Base-by-base conservation (phyloP, 1,140 invertebrate species). In the Acyrthosiphon pisum region DNA sequence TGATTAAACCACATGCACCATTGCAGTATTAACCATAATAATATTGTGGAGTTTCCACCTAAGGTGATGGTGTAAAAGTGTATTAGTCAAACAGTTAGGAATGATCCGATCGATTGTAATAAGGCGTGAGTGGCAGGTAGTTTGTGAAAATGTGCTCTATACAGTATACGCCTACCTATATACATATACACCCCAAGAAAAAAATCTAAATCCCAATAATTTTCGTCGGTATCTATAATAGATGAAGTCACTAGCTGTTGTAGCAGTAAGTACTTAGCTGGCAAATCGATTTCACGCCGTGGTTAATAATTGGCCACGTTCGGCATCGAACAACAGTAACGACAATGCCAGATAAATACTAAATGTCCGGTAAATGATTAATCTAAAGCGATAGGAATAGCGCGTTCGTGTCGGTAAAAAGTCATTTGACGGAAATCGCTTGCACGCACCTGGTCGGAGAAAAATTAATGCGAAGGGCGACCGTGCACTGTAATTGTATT, bases 401-500 rank as follows among this genome's bases (percentile, higher is more conserved):
- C 48, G 3, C 68, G 90, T 91, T 83, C 44, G 90, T 83, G 68
- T 50, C 44, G 44, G 44, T 91, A 60, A 91, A 91, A 81, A 83
- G 90, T 50, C 46, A 83, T 91, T 81, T 35, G 68, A n/a, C 26
- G 90, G 44, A 91, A 76, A 91, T 83, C 68, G 90, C 83, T 81
- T 91, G 26, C 56, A 48, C 68, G 26, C 56, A 48, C 44, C 90
- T 11, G 48, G 30, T 50, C 22, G 18, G 6, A 48, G n/a, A 46
- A 23, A 83, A 83, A 23, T 83, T 35, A 37, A 23, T 23, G 23
- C 23, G 41, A 84, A 44, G 84, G 84, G 26, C 3, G 26, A 48
- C 6, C n/a, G 46, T 35, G n/a, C 18, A 76, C n/a, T n/a, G 60
- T 14, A 76, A 76, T 76, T 14, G 14, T n/a, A n/a, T 35, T n/a